Percentiles rank a stretch among this genome's conserved stretches.
Conservation (phyloP, 2,888 invertebrate genomes). For the Melipona bicolor region DNA sequence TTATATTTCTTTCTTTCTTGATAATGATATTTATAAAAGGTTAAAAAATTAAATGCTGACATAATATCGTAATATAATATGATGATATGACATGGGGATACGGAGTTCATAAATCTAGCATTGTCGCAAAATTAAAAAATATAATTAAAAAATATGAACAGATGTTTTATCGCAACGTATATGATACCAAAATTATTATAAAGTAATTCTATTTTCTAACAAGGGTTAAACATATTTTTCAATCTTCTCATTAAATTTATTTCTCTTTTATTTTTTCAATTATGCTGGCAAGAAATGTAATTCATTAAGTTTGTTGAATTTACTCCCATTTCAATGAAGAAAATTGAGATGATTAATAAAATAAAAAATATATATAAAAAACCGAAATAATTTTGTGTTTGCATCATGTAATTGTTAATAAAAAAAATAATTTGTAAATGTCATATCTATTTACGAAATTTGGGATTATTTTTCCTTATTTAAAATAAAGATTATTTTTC, state of each 20-base stretch:
- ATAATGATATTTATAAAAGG: not conserved
- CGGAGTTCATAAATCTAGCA: not conserved
- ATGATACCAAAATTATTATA: not conserved
- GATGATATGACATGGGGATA: no score
- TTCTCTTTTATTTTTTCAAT: not conserved
- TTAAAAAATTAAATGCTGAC: no score
- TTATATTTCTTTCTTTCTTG: not conserved
- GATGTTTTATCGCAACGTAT: not conserved
- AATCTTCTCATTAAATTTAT: not conserved
- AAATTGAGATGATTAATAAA: not conserved
- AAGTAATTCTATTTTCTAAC: not conserved
- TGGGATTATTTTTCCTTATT: no score
- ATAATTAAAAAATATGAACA: not conserved
- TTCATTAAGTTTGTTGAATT: not conserved
- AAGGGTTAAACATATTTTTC: not conserved
- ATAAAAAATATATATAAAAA: no score
- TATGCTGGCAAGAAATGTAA: not conserved
- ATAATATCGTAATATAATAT: no score
- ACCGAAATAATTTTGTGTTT: no score
- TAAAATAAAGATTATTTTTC: no score
- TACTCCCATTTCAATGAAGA: not conserved
- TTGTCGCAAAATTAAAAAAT: not conserved
- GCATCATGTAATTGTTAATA: no score
- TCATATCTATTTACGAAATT: no score
- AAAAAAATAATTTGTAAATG: no score